Conservation (phyloP, 2,888 invertebrate genomes). For the Antheraea assamensis region DNA sequence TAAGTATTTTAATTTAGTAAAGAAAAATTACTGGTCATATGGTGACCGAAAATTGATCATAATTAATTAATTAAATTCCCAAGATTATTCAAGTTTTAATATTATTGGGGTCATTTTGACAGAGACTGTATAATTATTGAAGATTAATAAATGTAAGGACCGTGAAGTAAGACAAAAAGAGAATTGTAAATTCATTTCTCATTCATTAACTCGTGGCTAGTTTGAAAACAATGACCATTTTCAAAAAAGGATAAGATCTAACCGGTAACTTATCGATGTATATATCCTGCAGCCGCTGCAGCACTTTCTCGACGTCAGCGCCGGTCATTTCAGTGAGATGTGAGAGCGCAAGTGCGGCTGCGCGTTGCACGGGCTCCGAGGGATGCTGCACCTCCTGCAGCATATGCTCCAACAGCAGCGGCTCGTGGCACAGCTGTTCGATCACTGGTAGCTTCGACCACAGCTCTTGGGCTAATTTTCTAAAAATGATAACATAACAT, state of each 20-base stretch:
- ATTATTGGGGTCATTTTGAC: too few species aligned
- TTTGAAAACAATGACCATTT: too few species aligned
- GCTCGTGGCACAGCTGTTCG: slow-evolving; percentile 50
- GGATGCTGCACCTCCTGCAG: slow-evolving; percentile 90
- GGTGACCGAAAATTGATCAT: too few species aligned
- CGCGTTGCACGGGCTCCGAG: slow-evolving; percentile 90
- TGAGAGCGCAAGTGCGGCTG: slow-evolving; percentile 91
- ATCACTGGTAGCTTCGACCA: slow-evolving; percentile 62
- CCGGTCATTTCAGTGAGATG: slow-evolving; percentile 77
- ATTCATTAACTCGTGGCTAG: too few species aligned
- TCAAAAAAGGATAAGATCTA: slow-evolving; percentile 12
- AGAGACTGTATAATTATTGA: too few species aligned
- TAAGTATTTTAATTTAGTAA: too few species aligned
- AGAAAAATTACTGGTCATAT: too few species aligned
- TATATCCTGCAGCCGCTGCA: slow-evolving; percentile 85
- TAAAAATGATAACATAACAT: slow-evolving; percentile 29
- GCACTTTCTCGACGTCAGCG: slow-evolving; percentile 60
- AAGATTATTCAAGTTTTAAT: too few species aligned
- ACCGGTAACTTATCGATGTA: slow-evolving; percentile 90
- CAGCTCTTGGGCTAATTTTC: slow-evolving; percentile 68
- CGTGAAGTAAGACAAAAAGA: too few species aligned
- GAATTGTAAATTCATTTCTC: too few species aligned
- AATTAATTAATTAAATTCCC: too few species aligned
- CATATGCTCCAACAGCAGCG: slow-evolving; percentile 79
- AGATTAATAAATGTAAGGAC: too few species aligned